phyloP scores from a whole-genome alignment of 2,113 vertebrate species.

The Oncorhynchus clarkii region DNA sequence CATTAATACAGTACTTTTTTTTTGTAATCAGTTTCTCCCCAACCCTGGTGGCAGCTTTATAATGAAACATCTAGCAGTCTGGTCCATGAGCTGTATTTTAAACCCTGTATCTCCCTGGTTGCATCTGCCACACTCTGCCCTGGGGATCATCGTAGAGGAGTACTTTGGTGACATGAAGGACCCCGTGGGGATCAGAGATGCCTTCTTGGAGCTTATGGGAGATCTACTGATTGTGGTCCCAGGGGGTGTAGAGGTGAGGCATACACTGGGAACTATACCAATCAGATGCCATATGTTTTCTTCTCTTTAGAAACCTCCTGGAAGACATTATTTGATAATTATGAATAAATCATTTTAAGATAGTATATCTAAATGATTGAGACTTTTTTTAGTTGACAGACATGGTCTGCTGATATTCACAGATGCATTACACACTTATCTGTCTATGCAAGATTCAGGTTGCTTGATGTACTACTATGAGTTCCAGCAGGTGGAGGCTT shows the following conservation, averaged over 20 bases:
- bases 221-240: not conserved
- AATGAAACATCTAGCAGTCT: too few species aligned
- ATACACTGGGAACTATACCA: not conserved
- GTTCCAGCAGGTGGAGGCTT: not conserved
- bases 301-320: not conserved
- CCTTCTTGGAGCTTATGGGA: slow-evolving; percentile 2
- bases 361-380: not conserved
- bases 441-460: not conserved
- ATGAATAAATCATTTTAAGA: not conserved
- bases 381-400: not conserved
- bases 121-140: not conserved
- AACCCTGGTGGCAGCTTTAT: too few species aligned
- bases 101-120: not conserved
- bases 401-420: not conserved
- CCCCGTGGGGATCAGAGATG: not conserved
- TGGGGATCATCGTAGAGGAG: slow-evolving; percentile 4
- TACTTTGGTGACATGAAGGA: slow-evolving; percentile 5
- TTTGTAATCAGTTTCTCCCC: too few species aligned
- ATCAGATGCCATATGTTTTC: not conserved
- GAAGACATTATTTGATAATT: not conserved
- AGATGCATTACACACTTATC: not conserved
- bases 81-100: not conserved
- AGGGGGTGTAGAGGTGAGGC: slow-evolving; percentile 2
- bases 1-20: too few species aligned
- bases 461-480: not conserved